These are phyloP conservation scores for Antidorcas marsupialis DNA, from an alignment of 2,113 vertebrate genomes.

Conservation along the genomic window DNA sequence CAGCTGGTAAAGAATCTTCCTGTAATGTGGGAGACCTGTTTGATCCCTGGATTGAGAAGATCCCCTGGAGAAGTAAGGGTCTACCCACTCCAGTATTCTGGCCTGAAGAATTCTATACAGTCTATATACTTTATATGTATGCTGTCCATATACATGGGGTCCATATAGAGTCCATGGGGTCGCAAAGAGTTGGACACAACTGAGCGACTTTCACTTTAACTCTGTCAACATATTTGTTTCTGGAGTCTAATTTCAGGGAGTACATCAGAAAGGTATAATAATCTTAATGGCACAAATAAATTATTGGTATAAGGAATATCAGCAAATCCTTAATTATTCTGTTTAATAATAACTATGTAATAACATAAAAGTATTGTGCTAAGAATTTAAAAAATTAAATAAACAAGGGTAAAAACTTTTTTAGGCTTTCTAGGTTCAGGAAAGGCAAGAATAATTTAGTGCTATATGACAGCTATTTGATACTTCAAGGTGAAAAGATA, in stretches of 20 bases:
- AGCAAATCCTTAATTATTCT: not conserved
- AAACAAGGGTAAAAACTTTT: not conserved
- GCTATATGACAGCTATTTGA: conserved; percentile 17
- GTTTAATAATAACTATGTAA: not conserved
- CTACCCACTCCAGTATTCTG: not conserved
- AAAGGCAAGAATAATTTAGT: not conserved
- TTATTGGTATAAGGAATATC: not conserved
- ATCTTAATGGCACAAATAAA: not conserved
- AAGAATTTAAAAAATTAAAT: not conserved
- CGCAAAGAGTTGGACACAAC: not conserved
- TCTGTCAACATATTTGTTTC: not conserved
- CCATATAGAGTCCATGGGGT: not conserved
- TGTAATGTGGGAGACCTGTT: not conserved
- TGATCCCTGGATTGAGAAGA: not conserved
- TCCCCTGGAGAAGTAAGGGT: not conserved
- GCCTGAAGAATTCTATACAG: not conserved
- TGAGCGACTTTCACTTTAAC: not conserved
- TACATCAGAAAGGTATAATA: not conserved
- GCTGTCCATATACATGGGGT: too few species aligned
- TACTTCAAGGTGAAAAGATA: conserved; percentile 9
- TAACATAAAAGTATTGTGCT: not conserved
- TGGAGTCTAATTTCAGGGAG: not conserved
- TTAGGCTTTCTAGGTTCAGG: not conserved
- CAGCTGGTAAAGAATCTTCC: too few species aligned
- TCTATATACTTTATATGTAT: not conserved